Evolutionary conservation across 92 coral and sea anemone genomes (phyloP), one percentile per base, ranked within the genome.

Genomic region (Meandrina meandrites): DNA sequence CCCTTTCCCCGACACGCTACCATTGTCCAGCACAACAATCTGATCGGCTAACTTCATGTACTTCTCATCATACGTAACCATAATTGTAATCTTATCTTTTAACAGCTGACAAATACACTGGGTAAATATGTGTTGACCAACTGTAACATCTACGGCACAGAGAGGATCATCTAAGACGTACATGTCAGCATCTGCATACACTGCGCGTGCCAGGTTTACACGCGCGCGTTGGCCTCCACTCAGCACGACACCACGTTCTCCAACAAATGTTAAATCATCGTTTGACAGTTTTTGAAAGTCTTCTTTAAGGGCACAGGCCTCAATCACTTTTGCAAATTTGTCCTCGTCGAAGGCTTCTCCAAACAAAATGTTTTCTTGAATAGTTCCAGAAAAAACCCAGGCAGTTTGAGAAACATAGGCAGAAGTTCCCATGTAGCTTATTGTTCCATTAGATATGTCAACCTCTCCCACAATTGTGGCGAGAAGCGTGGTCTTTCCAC

Each of bases 171-270:
- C 76, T 9, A 71, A 18, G 13, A 71, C 35, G n/a, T 71, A 71
- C 76, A 71, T 36, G 42, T 71, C 76, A 2, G 76, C 76, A 71
- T 71, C 76, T 71, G 76, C 76, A 36, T 71, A 71, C 76, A 71
- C 76, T 71, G 76, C 76, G 35, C 76, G 76, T 36, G 76, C 76
- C 76, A 71, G 42, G n/a, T 36, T 71, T 15, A 71, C 76, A 8
- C 76, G 35, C 1, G 76, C 76, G 36, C 42, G 76, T 13, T 71
- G 35, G n/a, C 76, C 76, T 24, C 76, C 76, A 71, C 76, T 71
- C 76, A 71, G 76, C 17, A 71, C 35, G 42, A 17, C 76, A 1
- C 76, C 76, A 2, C 42, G 34, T 22, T 71, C 76, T 36, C 76
- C 76, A 36, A 71, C 76, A 18, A 71, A 30, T 30, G 76, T 71